phyloP scores from a whole-genome alignment of 2,888 invertebrate genomes.

The Andricus quercusramuli region DNA sequence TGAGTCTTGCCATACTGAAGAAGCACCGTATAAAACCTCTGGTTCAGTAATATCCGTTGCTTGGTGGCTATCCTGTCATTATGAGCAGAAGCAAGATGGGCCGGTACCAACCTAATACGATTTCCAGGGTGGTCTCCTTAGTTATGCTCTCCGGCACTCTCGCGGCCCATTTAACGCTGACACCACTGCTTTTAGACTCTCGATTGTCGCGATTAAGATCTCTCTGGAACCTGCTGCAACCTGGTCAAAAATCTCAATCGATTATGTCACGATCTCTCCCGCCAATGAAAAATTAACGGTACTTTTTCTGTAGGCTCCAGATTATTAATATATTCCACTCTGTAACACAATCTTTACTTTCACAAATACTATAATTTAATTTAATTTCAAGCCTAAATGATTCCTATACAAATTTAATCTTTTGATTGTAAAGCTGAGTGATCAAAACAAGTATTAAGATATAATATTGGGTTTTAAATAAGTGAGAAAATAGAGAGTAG shows the following conservation, averaged over 20 bases:
- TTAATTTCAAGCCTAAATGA: neutral
- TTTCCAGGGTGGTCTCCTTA: slow-evolving; percentile 67
- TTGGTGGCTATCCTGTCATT: slow-evolving; percentile 61
- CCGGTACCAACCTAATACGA: slow-evolving; percentile 66
- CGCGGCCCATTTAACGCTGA: slow-evolving; percentile 44
- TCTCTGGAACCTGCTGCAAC: slow-evolving; percentile 34
- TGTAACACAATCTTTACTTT: neutral
- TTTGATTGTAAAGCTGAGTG: too few relatives aligned
- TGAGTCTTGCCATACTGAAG: slow-evolving; percentile 43
- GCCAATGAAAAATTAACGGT: slow-evolving; percentile 21
- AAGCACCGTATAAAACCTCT: slow-evolving; percentile 59
- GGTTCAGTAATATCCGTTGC: slow-evolving; percentile 61
- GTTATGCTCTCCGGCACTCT: slow-evolving; percentile 27
- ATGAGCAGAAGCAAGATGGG: slow-evolving; percentile 54
- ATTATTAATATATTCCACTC: neutral
- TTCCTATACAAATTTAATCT: neutral
- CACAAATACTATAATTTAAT: neutral
- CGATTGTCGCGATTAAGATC: slow-evolving; percentile 53
- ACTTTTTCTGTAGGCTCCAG: neutral
- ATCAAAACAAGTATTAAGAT: too few relatives aligned
- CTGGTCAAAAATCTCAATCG: slow-evolving; percentile 32
- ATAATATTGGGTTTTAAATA: too few relatives aligned
- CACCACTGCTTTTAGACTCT: slow-evolving; percentile 44
- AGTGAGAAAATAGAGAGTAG: too few relatives aligned
- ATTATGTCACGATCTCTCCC: slow-evolving; percentile 24